Conservation (phyloP, 1,140 invertebrate genomes). For the Paraescarpia echinospica region DNA sequence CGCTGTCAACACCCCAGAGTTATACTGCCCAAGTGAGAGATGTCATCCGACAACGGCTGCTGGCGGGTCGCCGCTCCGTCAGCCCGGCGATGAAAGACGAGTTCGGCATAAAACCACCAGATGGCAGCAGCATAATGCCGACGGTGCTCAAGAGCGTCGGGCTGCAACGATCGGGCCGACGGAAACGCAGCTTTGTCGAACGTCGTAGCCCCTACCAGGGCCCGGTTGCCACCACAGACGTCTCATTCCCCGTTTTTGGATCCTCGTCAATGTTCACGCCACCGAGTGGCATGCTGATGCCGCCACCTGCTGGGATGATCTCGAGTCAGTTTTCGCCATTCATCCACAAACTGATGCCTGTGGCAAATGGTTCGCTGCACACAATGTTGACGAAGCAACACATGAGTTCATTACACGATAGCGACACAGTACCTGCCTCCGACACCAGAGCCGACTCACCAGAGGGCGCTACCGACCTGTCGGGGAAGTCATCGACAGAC, state of each 20-base stretch:
- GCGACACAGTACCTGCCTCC: neutral
- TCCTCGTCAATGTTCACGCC: neutral
- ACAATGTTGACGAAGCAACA: neutral
- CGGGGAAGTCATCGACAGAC: neutral
- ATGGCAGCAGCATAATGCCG: neutral
- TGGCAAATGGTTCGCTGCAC: neutral
- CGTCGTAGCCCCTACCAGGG: neutral
- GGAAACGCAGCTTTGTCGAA: neutral
- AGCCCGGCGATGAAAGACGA: neutral
- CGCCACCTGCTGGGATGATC: neutral
- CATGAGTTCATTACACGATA: neutral
- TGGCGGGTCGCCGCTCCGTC: slow-evolving; percentile 6
- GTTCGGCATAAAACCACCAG: neutral
- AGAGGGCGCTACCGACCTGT: neutral
- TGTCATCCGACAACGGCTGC: slow-evolving; percentile 24
- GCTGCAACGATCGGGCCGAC: neutral
- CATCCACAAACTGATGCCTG: neutral
- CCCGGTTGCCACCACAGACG: neutral
- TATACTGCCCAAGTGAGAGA: slow-evolving; percentile 29
- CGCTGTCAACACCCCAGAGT: slow-evolving; percentile 27
- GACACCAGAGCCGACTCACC: neutral
- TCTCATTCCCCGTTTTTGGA: neutral
- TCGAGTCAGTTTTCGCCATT: neutral
- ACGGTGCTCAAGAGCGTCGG: neutral
- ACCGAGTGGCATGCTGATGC: neutral